Conservation (phyloP, 2,113 vertebrate genomes). For the Perccottus glenii region DNA sequence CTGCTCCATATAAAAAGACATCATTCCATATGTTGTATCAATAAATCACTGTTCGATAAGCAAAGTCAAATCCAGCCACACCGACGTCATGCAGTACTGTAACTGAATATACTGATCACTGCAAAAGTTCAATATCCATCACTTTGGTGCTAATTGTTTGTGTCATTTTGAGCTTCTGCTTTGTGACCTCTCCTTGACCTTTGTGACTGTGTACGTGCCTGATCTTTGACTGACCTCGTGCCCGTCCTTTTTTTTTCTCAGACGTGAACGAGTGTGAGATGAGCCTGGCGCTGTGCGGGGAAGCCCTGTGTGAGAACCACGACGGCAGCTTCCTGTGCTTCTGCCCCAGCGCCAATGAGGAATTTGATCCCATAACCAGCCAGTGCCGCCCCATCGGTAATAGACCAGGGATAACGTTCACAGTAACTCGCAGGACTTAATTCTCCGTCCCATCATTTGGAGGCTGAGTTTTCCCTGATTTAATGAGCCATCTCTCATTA, state of each 20-base stretch:
- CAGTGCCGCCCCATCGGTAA: slow-evolving; percentile 78
- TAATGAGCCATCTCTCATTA: slow-evolving; percentile 74
- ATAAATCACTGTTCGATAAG: background rate
- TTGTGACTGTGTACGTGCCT: slow-evolving; percentile 18
- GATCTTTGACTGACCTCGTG: slow-evolving; percentile 39
- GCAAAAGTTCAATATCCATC: no score
- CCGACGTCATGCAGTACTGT: no score
- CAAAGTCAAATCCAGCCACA: no score
- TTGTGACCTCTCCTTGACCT: slow-evolving; percentile 11
- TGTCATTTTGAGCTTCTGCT: background rate
- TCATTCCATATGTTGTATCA: background rate
- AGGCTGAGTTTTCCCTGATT: slow-evolving; percentile 70
- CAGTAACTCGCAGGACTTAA: slow-evolving; percentile 62
- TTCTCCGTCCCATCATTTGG: slow-evolving; percentile 55
- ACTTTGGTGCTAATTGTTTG: background rate
- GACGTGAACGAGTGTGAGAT: slow-evolving; percentile 82
- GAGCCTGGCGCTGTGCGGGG: slow-evolving; percentile 76
- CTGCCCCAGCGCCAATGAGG: slow-evolving; percentile 82
- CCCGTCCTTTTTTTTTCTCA: slow-evolving; percentile 53
- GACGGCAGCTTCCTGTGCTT: slow-evolving; percentile 85
- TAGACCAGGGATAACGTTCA: slow-evolving; percentile 57
- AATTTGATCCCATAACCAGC: slow-evolving; percentile 80
- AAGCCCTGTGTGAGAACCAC: slow-evolving; percentile 81
- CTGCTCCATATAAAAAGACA: background rate
- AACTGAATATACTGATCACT: no score